phyloP scores from a whole-genome alignment of 35 echinoderm and acorn worm species.

The Patiria miniata region DNA sequence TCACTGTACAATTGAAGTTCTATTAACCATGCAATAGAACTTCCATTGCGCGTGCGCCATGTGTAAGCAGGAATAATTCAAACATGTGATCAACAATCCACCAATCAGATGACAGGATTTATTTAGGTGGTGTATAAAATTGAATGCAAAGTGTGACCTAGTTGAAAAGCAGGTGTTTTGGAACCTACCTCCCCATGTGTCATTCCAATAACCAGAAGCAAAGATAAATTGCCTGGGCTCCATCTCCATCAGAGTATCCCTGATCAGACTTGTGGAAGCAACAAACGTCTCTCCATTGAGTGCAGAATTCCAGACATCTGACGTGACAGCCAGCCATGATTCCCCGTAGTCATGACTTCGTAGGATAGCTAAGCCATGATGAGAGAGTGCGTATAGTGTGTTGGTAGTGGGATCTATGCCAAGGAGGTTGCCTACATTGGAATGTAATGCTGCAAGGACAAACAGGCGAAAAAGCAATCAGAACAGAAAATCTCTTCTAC shows the following conservation, averaged over 20 bases:
- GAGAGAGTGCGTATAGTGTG: slow-evolving; percentile 66
- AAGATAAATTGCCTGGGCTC: slow-evolving; percentile 27
- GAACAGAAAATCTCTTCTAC: background rate
- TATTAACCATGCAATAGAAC: too few relatives aligned
- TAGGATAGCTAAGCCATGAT: slow-evolving; percentile 64
- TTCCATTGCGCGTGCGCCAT: too few relatives aligned
- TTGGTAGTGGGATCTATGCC: slow-evolving; percentile 23
- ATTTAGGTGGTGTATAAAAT: too few relatives aligned
- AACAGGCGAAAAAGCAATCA: background rate
- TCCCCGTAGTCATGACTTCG: slow-evolving; percentile 54
- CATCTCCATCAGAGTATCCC: background rate
- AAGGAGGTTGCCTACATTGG: slow-evolving; percentile 71
- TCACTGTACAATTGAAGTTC: too few relatives aligned
- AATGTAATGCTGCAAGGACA: slow-evolving; percentile 51
- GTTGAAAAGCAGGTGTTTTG: too few relatives aligned
- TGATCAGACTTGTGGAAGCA: slow-evolving; percentile 23
- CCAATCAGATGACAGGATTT: too few relatives aligned
- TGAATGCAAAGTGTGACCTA: too few relatives aligned
- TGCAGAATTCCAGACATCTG: slow-evolving; percentile 25
- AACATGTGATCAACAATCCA: too few relatives aligned
- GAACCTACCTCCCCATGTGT: slow-evolving; percentile 58
- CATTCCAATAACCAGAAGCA: slow-evolving; percentile 47
- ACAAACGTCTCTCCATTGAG: slow-evolving; percentile 27
- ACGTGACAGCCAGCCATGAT: slow-evolving; percentile 43
- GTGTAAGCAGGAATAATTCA: too few relatives aligned